Percentiles rank a stretch among this genome's conserved stretches.
These are phyloP conservation scores for Galeopsomyia nigrocyanea DNA, from an alignment of 2,888 invertebrate genomes.

Conservation along the genomic window DNA sequence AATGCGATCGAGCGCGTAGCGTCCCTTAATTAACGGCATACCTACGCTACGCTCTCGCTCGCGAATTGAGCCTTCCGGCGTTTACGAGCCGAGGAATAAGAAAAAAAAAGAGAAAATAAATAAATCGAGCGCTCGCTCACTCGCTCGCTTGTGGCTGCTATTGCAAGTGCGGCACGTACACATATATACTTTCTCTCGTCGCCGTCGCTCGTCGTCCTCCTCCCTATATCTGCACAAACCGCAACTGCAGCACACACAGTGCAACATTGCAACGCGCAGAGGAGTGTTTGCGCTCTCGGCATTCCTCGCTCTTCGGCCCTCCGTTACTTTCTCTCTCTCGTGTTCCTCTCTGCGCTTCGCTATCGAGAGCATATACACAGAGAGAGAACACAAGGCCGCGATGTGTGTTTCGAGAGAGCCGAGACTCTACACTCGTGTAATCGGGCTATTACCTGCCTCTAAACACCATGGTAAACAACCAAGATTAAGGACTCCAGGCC, in stretches of 20 bases:
- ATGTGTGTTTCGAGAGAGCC: background rate
- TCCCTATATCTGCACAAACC: too few species aligned
- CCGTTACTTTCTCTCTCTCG: constrained; percentile 37
- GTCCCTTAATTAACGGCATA: too few species aligned
- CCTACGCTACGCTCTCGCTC: too few species aligned
- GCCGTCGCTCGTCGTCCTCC: background rate
- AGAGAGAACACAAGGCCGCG: background rate
- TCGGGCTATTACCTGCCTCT: constrained; percentile 41
- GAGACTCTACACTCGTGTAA: constrained; percentile 23
- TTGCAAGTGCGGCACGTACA: background rate
- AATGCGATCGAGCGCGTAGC: too few species aligned
- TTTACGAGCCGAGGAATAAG: too few species aligned
- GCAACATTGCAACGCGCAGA: too few species aligned
- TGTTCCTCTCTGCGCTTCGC: background rate
- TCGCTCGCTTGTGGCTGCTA: background rate
- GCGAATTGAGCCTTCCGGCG: too few species aligned
- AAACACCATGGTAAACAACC: constrained; percentile 42
- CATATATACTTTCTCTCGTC: constrained; percentile 32
- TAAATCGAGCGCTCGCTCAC: background rate
- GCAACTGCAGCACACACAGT: too few species aligned
- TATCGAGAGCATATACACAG: background rate
- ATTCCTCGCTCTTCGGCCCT: constrained; percentile 23
- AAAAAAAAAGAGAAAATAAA: too few species aligned
- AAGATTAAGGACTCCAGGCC: constrained; percentile 28
- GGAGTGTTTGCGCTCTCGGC: background rate